A percentile compares a stretch with the other conserved stretches of the same genome.
phyloP scores from a whole-genome alignment of 2,888 invertebrate species.

The Portevinia maculata region DNA sequence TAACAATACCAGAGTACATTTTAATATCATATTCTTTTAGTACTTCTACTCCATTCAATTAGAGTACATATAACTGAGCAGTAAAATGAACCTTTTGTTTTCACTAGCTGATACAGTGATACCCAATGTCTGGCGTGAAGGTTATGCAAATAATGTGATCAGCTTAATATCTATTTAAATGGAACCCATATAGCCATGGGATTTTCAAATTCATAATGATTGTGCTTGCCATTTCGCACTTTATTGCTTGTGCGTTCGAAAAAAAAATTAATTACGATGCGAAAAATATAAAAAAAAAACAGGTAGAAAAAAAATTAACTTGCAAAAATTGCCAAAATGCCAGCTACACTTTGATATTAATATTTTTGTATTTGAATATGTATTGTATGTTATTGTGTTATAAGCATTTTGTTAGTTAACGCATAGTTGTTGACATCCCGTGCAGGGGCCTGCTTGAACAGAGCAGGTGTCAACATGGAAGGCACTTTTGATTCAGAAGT shows the following conservation, averaged over 20 bases:
- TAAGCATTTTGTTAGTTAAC: background rate
- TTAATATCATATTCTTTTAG: conserved; percentile 33
- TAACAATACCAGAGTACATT: conserved; percentile 16
- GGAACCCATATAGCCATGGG: background rate
- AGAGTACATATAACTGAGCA: conserved; percentile 33
- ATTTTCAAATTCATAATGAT: conserved; percentile 16
- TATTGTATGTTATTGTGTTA: background rate
- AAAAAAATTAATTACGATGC: conserved; percentile 15
- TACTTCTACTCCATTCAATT: background rate
- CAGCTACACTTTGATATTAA: background rate
- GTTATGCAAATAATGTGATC: background rate
- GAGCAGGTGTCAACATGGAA: no score
- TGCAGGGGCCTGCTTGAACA: no score
- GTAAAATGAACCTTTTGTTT: conserved; percentile 39
- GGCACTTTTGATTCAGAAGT: no score
- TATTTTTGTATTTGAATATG: conserved; percentile 18
- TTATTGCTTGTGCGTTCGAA: conserved; percentile 14
- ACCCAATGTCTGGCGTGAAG: conserved; percentile 8
- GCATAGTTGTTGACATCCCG: no score
- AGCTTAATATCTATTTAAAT: conserved; percentile 14
- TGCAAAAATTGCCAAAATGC: conserved; percentile 24
- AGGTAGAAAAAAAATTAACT: no score
- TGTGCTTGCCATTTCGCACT: background rate
- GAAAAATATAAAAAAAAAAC: conserved; percentile 13
- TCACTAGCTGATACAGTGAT: no score